These are phyloP conservation scores for Eurytoma californica DNA, from an alignment of 2,888 invertebrate genomes.

Conservation along the genomic window DNA sequence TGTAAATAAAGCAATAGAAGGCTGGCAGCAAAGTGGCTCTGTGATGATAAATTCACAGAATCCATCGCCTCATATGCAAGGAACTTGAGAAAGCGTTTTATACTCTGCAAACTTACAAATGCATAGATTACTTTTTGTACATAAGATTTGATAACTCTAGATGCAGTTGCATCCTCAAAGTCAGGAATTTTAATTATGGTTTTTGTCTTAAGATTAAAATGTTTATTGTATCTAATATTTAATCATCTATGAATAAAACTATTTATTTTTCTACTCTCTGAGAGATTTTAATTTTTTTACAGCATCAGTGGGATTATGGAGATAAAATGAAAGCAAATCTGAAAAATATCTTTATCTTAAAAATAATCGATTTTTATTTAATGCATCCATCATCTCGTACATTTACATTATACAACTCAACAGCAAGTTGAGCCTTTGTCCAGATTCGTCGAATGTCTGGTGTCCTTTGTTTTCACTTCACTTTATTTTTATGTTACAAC, in stretches of 20 bases:
- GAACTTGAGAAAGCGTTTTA: constrained; percentile 49
- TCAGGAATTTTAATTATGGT: neutral
- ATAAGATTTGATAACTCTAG: constrained; percentile 12
- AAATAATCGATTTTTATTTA: constrained; percentile 74
- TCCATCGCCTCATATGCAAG: constrained; percentile 56
- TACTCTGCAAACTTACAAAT: constrained; percentile 46
- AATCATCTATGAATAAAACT: constrained; percentile 34
- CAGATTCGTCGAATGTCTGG: constrained; percentile 55
- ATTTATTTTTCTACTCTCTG: constrained; percentile 32
- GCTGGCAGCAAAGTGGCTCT: constrained; percentile 89
- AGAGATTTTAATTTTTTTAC: neutral
- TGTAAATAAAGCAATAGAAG: constrained; percentile 89
- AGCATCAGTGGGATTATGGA: neutral
- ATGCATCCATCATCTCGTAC: constrained; percentile 70
- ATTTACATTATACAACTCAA: constrained; percentile 70
- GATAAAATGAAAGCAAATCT: constrained; percentile 19
- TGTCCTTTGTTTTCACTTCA: constrained; percentile 51
- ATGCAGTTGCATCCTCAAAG: no score
- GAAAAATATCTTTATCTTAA: constrained; percentile 65
- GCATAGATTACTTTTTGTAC: constrained; percentile 25
- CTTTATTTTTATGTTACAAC: constrained; percentile 59
- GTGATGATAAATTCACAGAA: constrained; percentile 71
- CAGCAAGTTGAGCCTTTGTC: constrained; percentile 63
- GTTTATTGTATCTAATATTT: constrained; percentile 5
- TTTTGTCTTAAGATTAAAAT: neutral